A percentile compares a stretch with the other conserved stretches of the same genome.
phyloP scores from a whole-genome alignment of 2,797 vertebrate genomes.

The Danio jaintianensis region DNA sequence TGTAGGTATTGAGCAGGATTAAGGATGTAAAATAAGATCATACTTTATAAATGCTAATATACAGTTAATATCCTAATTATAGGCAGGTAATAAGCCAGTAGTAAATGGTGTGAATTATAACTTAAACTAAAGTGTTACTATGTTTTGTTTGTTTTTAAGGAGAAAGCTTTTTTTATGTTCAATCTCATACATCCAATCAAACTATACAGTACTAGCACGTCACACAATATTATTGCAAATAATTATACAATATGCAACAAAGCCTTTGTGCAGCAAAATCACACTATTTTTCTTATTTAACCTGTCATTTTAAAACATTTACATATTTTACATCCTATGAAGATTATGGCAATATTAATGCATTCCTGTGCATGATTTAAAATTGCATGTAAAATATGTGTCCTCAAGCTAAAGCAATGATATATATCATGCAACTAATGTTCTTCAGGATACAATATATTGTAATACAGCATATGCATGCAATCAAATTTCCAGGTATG shows the following conservation, averaged over 20 bases:
- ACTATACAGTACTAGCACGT: not conserved
- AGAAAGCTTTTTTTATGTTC: not conserved
- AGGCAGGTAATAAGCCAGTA: no score
- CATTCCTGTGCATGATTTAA: not conserved
- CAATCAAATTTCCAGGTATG: not conserved
- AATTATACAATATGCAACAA: not conserved
- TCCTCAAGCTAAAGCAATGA: conserved; percentile 1
- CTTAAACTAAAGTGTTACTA: no score
- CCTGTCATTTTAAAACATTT: not conserved
- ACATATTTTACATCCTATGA: not conserved
- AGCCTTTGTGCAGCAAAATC: not conserved
- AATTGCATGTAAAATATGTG: not conserved
- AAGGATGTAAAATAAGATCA: no score
- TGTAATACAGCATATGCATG: not conserved
- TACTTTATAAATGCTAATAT: no score
- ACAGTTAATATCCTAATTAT: no score
- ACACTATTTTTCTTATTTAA: not conserved
- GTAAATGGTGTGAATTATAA: no score
- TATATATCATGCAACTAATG: not conserved
- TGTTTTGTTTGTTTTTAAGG: no score
- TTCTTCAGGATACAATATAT: not conserved
- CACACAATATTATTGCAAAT: not conserved
- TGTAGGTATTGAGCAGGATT: no score
- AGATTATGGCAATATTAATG: not conserved
- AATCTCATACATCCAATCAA: not conserved